phyloP scores from a whole-genome alignment of 1,140 invertebrate species.

The Drosophila kanapiae region DNA sequence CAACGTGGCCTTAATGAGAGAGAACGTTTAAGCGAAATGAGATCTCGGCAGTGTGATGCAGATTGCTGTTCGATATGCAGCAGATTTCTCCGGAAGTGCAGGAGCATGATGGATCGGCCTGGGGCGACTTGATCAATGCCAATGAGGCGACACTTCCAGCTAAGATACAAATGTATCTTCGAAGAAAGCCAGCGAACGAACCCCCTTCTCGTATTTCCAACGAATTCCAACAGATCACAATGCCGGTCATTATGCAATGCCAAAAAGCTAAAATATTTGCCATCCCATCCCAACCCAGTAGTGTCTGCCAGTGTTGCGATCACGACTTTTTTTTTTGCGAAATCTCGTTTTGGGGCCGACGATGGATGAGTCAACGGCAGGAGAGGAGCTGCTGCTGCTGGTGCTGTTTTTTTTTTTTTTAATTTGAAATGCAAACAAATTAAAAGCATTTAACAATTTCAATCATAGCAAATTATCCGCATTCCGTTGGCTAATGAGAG shows the following conservation, averaged over 20 bases:
- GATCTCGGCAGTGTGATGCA: not conserved
- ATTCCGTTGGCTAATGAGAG: conserved; percentile 71
- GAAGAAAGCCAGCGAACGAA: not conserved
- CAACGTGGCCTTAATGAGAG: conserved; percentile 19
- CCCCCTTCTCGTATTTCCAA: not conserved
- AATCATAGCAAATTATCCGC: conserved; percentile 79
- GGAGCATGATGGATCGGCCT: not conserved
- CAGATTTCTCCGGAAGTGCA: conserved; percentile 48
- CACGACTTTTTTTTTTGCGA: conserved; percentile 25
- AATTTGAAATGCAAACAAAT: conserved; percentile 80
- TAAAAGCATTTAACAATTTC: conserved; percentile 74
- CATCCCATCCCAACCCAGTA: not conserved
- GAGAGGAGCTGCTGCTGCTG: not conserved
- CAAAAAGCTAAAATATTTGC: conserved; percentile 25
- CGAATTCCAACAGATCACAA: conserved; percentile 24
- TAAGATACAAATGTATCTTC: conserved; percentile 2
- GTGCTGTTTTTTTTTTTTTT: conserved; percentile 5
- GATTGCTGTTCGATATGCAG: conserved; percentile 13
- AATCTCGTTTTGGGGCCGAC: conserved; percentile 19
- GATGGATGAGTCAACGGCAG: conserved; percentile 38
- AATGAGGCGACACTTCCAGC: conserved; percentile 3
- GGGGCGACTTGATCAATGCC: too few species aligned
- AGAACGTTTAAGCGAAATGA: conserved; percentile 10
- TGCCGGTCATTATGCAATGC: conserved; percentile 46
- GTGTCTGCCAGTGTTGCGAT: conserved; percentile 7